Evolutionary conservation across 2,113 vertebrate genomes (phyloP), one percentile per base, ranked within the genome.

Genomic region (Chaetops frenatus): DNA sequence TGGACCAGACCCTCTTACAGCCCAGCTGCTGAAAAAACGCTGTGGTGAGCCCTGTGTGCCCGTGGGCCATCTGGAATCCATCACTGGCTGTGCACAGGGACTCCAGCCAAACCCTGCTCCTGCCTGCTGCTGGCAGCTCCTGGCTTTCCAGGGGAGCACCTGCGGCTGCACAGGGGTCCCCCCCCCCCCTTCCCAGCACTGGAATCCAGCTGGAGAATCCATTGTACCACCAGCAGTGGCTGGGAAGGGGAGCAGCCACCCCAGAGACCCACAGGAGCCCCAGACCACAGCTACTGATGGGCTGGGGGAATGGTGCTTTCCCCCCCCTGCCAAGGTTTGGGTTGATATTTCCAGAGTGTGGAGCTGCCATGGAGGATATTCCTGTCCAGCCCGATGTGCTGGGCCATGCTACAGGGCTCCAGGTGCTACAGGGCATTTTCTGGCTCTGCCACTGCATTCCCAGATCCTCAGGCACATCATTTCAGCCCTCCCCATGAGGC

Each of bases 21-120:
- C 28, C 60, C 88, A 78, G 91, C 81, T 93, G 96, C 78, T 0
- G 21, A 82, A 66, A 51, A 61, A 69, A 12, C 5, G 6, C 83
- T 2, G 20, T 10, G 10, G 77, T 9, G 15, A 91, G 95, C 27
- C 24, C 64, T 1, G 0, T 24, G 67, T 2, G 3, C 85, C 72
- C 54, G 0, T 2, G 48, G 72, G 84, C 92, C 65, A 64, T 96
- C 97, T 97, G 97, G 97, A 96, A 97, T 72, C 84, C 72, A 95
- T 97, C 70, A 13, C 64, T 25, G 54, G n/a, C 70, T 72, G 74
- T 15, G 13, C 21, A 5, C 21, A 4, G 77, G 42, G 76, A 61
- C 2, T 0, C 13, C 18, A 3, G 94, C 94, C 94, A 95, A 76
- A 8, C 42, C 81, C 60, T 5, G 5, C 85, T 80, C 74, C 92